phyloP scores from a whole-genome alignment of 2,113 vertebrate species.

The Pampusana beccarii region DNA sequence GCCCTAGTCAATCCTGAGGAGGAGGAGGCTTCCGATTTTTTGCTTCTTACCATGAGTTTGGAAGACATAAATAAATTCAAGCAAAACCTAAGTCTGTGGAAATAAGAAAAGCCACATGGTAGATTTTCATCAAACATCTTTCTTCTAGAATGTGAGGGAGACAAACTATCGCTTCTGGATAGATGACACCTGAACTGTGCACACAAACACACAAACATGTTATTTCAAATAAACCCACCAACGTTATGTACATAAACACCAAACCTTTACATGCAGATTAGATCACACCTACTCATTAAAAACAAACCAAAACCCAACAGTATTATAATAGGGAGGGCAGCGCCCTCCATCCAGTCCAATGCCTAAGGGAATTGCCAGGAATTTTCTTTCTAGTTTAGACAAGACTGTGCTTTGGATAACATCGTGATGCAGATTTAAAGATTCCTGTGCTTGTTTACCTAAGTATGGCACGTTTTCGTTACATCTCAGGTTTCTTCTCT shows the following conservation, averaged over 20 bases:
- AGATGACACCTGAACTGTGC: neutral
- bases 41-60: neutral
- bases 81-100: neutral
- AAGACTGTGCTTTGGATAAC: neutral
- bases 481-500: neutral
- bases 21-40: neutral
- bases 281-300: neutral
- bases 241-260: neutral
- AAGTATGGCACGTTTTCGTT: neutral
- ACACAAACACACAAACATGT: neutral
- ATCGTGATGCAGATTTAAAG: neutral
- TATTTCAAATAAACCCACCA: neutral
- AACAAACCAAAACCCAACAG: no score
- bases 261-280: neutral
- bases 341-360: neutral
- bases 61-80: neutral
- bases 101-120: neutral
- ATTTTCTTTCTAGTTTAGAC: neutral
- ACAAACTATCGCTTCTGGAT: neutral
- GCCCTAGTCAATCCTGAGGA: accelerated
- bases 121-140: neutral
- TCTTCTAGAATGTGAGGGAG: neutral
- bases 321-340: neutral
- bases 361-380: neutral
- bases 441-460: neutral